Conservation (phyloP, 2,113 vertebrate species). For the Kryptolebias marmoratus region DNA sequence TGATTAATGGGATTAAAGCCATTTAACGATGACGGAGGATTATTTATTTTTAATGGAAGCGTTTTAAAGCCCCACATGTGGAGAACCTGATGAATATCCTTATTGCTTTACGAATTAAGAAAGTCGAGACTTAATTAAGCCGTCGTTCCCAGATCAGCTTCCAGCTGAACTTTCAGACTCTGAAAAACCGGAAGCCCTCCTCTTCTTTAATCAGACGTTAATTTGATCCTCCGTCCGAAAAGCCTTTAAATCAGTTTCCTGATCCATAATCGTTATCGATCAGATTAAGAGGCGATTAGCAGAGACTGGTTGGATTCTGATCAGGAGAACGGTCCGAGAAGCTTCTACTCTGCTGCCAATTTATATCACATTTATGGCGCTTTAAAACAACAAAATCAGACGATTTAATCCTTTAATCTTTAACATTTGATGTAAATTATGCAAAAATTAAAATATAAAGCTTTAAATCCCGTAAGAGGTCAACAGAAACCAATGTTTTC, state of each 20-base stretch:
- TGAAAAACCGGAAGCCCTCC: not conserved
- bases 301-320: not conserved
- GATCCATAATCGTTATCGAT: not conserved
- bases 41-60: no score
- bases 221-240: not conserved
- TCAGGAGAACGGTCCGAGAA: not conserved
- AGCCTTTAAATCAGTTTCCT: not conserved
- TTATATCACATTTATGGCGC: no score
- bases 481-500: not conserved
- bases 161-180: not conserved
- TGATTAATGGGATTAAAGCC: not conserved
- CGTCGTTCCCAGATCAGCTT: not conserved
- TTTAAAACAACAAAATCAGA: no score
- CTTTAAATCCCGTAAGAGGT: not conserved
- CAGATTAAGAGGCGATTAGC: not conserved
- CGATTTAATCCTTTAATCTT: no score
- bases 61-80: constrained; percentile 6
- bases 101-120: not conserved
- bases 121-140: constrained; percentile 14
- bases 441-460: no score
- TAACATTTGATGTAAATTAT: no score
- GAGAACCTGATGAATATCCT: constrained; percentile 30
- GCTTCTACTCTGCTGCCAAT: no score
- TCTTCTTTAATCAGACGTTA: constrained; percentile 1
- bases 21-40: not conserved